phyloP scores from a whole-genome alignment of 2,113 vertebrate genomes.

The Chiloscyllium plagiosum region DNA sequence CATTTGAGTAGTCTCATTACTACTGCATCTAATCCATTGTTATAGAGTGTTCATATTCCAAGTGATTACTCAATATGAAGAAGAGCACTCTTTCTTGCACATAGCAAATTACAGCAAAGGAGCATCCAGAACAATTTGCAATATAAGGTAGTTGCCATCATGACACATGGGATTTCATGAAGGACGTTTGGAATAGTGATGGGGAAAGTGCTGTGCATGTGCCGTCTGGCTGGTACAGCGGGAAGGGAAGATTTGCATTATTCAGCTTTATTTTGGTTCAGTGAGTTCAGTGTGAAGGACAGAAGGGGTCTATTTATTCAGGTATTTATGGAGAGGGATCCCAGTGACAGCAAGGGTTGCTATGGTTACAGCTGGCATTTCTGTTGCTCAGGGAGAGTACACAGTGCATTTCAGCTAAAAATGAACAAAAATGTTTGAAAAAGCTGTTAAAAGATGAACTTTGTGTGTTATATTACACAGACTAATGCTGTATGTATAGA shows the following conservation, averaged over 20 bases:
- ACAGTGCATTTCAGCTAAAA: not conserved
- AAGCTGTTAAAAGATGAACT: not conserved
- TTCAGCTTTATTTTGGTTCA: not conserved
- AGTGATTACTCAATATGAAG: not conserved
- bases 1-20: not conserved
- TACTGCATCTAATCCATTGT: not conserved
- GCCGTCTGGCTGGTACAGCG: not conserved
- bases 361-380: constrained; percentile 10
- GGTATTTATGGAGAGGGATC: constrained; percentile 28
- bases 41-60: not conserved
- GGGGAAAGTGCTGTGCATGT: not conserved
- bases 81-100: not conserved
- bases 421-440: not conserved
- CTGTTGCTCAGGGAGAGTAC: not conserved
- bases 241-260: not conserved
- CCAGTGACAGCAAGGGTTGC: constrained; percentile 18
- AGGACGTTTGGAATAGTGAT: not conserved
- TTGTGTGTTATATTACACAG: not conserved
- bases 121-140: not conserved
- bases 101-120: not conserved
- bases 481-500: not conserved
- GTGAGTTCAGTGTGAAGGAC: constrained; percentile 8
- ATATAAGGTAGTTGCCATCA: not conserved
- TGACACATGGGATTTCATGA: not conserved
- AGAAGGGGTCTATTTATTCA: constrained; percentile 4